These are phyloP conservation scores for Serilophus lunatus DNA, from an alignment of 2,113 vertebrate species.

Conservation along the genomic window DNA sequence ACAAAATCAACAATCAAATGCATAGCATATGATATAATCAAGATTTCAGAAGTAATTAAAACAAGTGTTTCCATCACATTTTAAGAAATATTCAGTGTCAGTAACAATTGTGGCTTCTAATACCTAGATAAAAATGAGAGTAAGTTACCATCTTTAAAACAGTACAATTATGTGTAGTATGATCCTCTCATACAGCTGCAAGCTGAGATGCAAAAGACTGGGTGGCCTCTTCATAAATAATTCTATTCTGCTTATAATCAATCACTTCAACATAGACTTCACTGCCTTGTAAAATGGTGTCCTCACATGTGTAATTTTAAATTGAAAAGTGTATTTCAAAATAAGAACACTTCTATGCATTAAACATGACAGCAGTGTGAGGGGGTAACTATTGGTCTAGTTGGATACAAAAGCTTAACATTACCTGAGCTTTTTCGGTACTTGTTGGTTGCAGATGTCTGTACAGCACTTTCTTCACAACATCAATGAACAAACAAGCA, in stretches of 20 bases:
- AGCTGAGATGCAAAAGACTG: neutral
- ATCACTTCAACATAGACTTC: neutral
- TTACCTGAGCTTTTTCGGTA: conserved; percentile 96
- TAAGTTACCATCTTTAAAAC: neutral
- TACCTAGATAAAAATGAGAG: neutral
- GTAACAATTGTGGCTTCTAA: neutral
- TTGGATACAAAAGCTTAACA: neutral
- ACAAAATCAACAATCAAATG: neutral
- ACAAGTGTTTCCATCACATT: neutral
- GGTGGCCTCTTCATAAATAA: neutral
- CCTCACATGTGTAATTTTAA: neutral
- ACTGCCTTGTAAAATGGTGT: neutral
- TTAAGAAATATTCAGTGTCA: neutral
- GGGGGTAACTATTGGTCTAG: neutral
- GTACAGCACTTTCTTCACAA: conserved; percentile 94
- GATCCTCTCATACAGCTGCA: neutral
- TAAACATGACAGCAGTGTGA: neutral
- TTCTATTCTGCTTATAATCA: neutral
- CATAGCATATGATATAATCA: accelerated
- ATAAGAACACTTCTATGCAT: neutral
- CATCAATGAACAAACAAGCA: conserved; percentile 89
- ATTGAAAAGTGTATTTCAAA: neutral
- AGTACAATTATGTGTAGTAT: neutral
- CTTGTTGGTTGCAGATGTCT: conserved; percentile 89
- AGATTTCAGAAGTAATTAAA: neutral